Base-by-base conservation (phyloP, 2,113 vertebrate species). In the Callocephalon fimbriatum region DNA sequence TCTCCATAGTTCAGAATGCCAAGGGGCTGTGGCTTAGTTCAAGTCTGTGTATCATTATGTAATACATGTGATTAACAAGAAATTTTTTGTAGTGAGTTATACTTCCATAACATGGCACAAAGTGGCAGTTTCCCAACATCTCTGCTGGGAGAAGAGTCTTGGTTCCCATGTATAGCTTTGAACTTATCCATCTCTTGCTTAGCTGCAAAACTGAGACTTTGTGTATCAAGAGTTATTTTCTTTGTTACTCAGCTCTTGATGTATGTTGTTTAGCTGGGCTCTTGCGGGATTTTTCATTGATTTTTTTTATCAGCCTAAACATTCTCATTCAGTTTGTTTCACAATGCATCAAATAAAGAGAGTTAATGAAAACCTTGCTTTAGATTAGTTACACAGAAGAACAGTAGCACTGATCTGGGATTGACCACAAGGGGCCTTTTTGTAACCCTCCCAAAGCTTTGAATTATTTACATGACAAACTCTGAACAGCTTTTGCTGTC, bases 311-410 rank as follows among this genome's bases (percentile, higher is more conserved):
- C 32, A 40, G 76, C 35, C 73, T 91, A 76, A 87, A 73, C 59
- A 44, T 90, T 95, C 50, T 76, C 23, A 90, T 88, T 82, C 0
- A 0, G 22, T 92, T 96, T 93, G 32, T 66, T 96, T 88, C 93
- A 88, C 75, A 86, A 77, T 90, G 32, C 75, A 92, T 71, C 88
- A 93, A 96, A 85, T 77, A 83, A 66, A 85, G 65, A 37, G 74
- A 77, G 59, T 86, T 93, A 95, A 94, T 88, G 88, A 86, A 96
- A 92, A 92, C 67, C 82, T 92, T 93, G 67, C 65, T 88, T 93
- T 66, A 88, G 75, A 93, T 90, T 92, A 93, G 67, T 74, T 83
- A 44, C 82, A 74, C 42, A 80, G 82, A 95, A 91, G n/a, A 96
- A 86, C 67, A 80, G 91, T 78, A 75, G 38, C 85, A 83, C 3